Conservation (phyloP, 2,888 invertebrate genomes). For the Plebejus anna region DNA sequence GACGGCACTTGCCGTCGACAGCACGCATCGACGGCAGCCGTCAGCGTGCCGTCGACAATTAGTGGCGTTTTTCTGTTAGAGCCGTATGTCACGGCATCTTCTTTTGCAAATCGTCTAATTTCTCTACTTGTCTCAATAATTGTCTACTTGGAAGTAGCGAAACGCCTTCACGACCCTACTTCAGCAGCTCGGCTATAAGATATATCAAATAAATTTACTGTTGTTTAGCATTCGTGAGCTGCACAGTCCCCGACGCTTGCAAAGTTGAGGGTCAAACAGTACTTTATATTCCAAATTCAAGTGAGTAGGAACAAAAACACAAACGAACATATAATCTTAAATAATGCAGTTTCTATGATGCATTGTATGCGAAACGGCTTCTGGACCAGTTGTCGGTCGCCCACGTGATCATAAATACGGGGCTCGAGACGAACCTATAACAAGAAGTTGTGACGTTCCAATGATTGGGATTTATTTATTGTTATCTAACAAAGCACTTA, state of each 20-base stretch:
- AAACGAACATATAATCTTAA: slow-evolving; percentile 21
- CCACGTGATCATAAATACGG: slow-evolving; percentile 23
- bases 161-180: not conserved
- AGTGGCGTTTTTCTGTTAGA: too few species aligned
- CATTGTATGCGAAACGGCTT: slow-evolving; percentile 29
- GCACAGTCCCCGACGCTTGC: not conserved
- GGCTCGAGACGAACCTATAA: slow-evolving; percentile 24
- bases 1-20: too few species aligned
- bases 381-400: slow-evolving; percentile 25
- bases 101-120: too few species aligned
- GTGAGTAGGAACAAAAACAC: slow-evolving; percentile 25
- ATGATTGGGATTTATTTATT: slow-evolving; percentile 23
- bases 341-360: slow-evolving; percentile 27
- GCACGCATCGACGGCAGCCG: too few species aligned
- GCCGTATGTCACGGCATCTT: too few species aligned
- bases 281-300: slow-evolving; percentile 16
- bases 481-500: slow-evolving; percentile 19
- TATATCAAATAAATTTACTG: not conserved
- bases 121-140: too few species aligned
- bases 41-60: too few species aligned
- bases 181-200: not conserved
- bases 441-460: slow-evolving; percentile 22
- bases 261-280: slow-evolving; percentile 14
- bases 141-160: not conserved
- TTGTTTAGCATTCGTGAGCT: not conserved